Percentiles rank a stretch among this genome's conserved stretches.
Conservation (phyloP, 2,888 invertebrate genomes). For the Tetragonula carbonaria region DNA sequence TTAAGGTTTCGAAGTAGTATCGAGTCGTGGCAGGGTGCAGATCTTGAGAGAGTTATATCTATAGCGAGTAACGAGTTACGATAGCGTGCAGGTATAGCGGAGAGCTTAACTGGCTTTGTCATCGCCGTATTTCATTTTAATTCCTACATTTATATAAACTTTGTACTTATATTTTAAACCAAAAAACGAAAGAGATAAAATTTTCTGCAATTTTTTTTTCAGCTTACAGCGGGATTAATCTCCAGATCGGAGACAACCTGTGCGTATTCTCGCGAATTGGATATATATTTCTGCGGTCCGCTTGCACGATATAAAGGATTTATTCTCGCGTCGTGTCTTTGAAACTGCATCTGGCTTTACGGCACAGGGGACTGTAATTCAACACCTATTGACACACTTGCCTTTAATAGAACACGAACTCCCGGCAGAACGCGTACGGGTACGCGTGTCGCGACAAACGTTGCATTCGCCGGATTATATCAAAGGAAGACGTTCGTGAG, state of each 20-base stretch:
- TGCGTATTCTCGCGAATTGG: background rate
- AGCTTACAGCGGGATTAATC: background rate
- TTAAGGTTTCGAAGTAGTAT: too few relatives aligned
- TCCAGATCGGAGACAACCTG: background rate
- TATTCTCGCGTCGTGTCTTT: conserved; percentile 43
- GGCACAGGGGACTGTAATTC: conserved; percentile 51
- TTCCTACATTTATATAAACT: too few relatives aligned
- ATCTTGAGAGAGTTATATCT: too few relatives aligned
- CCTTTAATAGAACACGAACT: conserved; percentile 53
- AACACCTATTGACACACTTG: conserved; percentile 60
- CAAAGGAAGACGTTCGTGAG: conserved; percentile 36
- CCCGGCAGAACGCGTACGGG: background rate
- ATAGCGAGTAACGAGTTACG: too few relatives aligned
- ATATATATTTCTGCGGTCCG: conserved; percentile 44
- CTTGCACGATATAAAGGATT: conserved; percentile 49
- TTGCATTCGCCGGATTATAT: conserved; percentile 16
- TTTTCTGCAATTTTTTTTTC: too few relatives aligned
- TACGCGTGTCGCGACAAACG: conserved; percentile 16
- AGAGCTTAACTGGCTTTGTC: too few relatives aligned
- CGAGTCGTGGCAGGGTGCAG: too few relatives aligned
- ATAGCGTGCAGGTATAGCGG: too few relatives aligned
- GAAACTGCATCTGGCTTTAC: conserved; percentile 58
- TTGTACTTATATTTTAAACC: too few relatives aligned
- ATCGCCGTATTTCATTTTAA: too few relatives aligned
- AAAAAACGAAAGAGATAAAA: too few relatives aligned